phyloP scores from a whole-genome alignment of 2,888 invertebrate species.

The Ectemnius continuus region DNA sequence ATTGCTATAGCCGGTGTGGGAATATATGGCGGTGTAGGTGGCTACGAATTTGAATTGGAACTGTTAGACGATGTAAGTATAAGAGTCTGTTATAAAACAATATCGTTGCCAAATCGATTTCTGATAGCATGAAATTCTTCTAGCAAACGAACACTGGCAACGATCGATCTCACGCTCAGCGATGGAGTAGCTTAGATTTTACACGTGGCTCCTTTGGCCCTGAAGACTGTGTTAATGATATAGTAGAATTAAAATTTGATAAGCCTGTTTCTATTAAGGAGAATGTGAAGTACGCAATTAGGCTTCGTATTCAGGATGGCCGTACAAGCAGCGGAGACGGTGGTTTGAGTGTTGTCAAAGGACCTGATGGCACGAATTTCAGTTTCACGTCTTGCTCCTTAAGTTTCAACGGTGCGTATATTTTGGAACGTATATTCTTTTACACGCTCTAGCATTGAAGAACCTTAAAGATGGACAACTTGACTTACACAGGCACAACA shows the following conservation, averaged over 20 bases:
- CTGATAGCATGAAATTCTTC: conserved; percentile 34
- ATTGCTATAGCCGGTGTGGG: conserved; percentile 93
- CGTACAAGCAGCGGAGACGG: conserved; percentile 97
- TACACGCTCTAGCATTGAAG: background rate
- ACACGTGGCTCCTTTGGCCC: conserved; percentile 91
- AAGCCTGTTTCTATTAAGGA: conserved; percentile 93
- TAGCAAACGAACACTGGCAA: conserved; percentile 80
- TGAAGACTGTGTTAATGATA: conserved; percentile 91
- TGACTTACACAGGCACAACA: conserved; percentile 82
- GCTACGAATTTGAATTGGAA: conserved; percentile 94
- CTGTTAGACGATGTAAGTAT: conserved; percentile 87
- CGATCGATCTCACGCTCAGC: conserved; percentile 83
- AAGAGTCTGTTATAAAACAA: too few species aligned
- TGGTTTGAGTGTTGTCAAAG: conserved; percentile 91
- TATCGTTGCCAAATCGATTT: too few species aligned
- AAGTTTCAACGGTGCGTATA: conserved; percentile 89
- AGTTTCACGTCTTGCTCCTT: conserved; percentile 94
- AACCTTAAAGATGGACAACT: background rate
- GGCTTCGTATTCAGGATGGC: conserved; percentile 93
- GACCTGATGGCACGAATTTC: conserved; percentile 95
- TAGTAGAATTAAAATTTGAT: conserved; percentile 94
- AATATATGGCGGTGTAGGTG: conserved; percentile 93
- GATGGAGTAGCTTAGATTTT: conserved; percentile 93
- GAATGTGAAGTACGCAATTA: conserved; percentile 91
- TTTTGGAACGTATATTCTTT: background rate